Base-by-base conservation (phyloP, 2,113 vertebrate genomes). In the Boulengeromyrus knoepffleri region DNA sequence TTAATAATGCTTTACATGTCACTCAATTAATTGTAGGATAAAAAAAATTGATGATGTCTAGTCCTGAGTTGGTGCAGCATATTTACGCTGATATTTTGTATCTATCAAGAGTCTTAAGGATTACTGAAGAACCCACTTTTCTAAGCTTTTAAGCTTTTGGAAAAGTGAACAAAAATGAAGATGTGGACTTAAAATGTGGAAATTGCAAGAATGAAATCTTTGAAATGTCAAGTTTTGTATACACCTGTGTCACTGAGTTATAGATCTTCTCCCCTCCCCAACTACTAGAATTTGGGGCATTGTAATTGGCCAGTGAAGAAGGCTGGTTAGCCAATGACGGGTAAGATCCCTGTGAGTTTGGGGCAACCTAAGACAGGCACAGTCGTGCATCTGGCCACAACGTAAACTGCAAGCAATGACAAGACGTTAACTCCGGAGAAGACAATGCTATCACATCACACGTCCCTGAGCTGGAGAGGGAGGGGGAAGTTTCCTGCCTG, bases 341-440 rank as follows among this genome's bases (percentile, higher is more conserved):
- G 97, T 98, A 98, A 97, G 97, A 97, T 97, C 97, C 97, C 97
- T 92, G 92, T 95, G 94, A 96, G 85, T 91, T 66, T 27, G 97
- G 97, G 96, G 96, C 97, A 95, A 97, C 97, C 97, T 97, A 97
- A 98, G 97, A 96, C 97, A 97, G 97, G 97, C 97, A 97, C 97
- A 97, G 97, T 96, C 97, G 96, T 94, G 96, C 94, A 96, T 96
- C 95, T 95, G 95, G 85, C 95, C 96, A 94, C 92, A 88, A 66
- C 58, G 90, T 93, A 92, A 92, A 91, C 70, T 27, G 90, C 85
- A 86, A 27, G 10, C 45, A 39, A 15, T 87, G 93, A 94, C 39
- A 36, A 92, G 93, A 93, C 90, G 92, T 87, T 91, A 89, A 93
- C 92, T 93, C 92, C 0, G 91, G 92, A 80, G 94, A 93, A 94